Evolutionary conservation across 2,113 vertebrate species (phyloP).

Genomic region (Nymphicus hollandicus): DNA sequence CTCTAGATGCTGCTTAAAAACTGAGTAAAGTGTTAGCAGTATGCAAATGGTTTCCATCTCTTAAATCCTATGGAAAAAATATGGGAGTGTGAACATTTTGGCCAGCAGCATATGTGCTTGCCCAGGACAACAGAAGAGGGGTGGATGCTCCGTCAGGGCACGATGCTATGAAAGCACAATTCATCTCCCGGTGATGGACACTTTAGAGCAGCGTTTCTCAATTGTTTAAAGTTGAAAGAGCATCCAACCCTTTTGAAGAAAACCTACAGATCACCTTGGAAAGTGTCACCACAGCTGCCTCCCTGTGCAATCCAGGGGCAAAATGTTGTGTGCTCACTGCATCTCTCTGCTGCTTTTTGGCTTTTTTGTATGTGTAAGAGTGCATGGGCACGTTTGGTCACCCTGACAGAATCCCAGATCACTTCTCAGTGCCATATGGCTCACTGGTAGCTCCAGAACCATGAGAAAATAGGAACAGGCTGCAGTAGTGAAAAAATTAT

Average conservation of each 20-base stretch:
- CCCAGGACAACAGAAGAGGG: not conserved
- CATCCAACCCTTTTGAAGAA: slow-evolving; percentile 30
- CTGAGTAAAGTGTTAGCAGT: rapidly evolving
- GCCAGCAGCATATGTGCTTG: not conserved
- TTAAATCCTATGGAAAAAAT: not conserved
- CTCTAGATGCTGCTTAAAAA: not conserved
- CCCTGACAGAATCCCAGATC: not conserved
- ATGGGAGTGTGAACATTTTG: rapidly evolving
- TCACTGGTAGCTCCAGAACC: not conserved
- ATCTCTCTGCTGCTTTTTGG: not conserved
- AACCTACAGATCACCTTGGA: slow-evolving; percentile 45
- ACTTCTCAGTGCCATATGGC: not conserved
- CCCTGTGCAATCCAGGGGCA: not conserved
- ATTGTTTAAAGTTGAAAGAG: slow-evolving; percentile 33
- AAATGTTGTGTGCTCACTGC: not conserved
- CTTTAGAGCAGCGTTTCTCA: slow-evolving; percentile 16
- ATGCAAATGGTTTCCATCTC: not conserved
- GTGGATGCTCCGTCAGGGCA: not conserved
- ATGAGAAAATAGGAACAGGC: not conserved
- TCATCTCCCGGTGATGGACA: slow-evolving; percentile 14
- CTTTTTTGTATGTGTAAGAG: not conserved
- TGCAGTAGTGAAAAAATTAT: not conserved
- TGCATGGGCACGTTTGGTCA: rapidly evolving
- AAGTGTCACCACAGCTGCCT: not conserved
- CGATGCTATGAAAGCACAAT: not conserved